phyloP scores from a whole-genome alignment of 92 coral and sea anemone genomes.

The Phenganax stokvisi region DNA sequence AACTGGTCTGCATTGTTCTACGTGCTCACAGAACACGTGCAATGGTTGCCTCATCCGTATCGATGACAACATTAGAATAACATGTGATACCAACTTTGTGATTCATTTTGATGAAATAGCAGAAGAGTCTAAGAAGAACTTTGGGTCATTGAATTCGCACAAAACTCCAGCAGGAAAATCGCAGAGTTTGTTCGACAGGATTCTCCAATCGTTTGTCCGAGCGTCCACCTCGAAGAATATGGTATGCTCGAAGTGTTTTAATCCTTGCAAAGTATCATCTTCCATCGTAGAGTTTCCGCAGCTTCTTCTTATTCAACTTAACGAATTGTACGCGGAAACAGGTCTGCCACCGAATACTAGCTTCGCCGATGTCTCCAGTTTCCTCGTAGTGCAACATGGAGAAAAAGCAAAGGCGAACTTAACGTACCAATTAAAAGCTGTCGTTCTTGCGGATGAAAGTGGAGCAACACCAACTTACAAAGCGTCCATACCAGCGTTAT shows the following conservation, averaged over 20 bases:
- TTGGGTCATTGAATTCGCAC: not conserved
- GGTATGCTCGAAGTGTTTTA: slow-evolving; percentile 28
- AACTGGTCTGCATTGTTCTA: slow-evolving; percentile 14
- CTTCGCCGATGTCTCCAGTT: slow-evolving; percentile 27
- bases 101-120: slow-evolving; percentile 28
- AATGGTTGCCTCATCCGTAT: slow-evolving; percentile 22
- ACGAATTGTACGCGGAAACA: slow-evolving; percentile 2
- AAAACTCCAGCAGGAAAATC: not conserved
- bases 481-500: not conserved
- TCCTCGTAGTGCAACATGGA: slow-evolving; percentile 5
- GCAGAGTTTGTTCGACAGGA: slow-evolving; percentile 22
- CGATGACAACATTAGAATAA: slow-evolving; percentile 13
- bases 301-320: slow-evolving; percentile 27
- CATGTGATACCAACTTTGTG: slow-evolving; percentile 10
- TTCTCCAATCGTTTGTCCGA: slow-evolving; percentile 20
- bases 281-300: slow-evolving; percentile 26
- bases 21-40: slow-evolving; percentile 1
- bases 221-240: not conserved
- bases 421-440: slow-evolving; percentile 27
- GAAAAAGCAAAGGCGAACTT: not conserved
- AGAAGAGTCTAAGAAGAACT: slow-evolving; percentile 12
- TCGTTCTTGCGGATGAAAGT: slow-evolving; percentile 5
- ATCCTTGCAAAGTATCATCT: slow-evolving; percentile 2
- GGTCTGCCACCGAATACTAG: slow-evolving; percentile 8
- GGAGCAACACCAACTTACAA: slow-evolving; percentile 4